Percentiles rank a stretch among this genome's conserved stretches.
Conservation (phyloP, 1,140 invertebrate species). For the Anastatus disparis region DNA sequence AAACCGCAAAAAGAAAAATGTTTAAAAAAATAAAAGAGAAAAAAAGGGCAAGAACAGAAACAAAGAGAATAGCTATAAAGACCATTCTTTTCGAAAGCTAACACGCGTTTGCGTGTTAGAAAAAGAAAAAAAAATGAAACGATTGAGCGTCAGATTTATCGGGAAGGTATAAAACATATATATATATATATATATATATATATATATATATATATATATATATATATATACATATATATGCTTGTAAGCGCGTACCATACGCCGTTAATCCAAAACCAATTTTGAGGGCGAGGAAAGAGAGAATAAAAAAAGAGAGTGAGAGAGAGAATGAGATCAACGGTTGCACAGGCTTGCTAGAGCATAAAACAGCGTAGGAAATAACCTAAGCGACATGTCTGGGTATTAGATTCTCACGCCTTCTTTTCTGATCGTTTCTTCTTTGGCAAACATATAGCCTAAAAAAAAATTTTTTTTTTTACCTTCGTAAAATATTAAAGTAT, state of each 20-base stretch:
- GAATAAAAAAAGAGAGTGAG: not conserved
- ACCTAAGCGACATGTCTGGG: slow-evolving; percentile 39
- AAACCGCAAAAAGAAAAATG: no score
- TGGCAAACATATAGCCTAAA: slow-evolving; percentile 3
- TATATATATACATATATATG: not conserved
- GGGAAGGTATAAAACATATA: not conserved
- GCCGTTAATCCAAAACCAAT: slow-evolving; percentile 52
- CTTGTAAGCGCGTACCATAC: not conserved
- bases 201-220: not conserved
- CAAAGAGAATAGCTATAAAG: not conserved
- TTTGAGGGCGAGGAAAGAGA: slow-evolving; percentile 32
- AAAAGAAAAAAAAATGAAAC: no score
- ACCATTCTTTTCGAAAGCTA: no score
- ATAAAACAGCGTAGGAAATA: slow-evolving; percentile 47
- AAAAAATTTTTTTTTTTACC: no score
- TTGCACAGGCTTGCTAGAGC: slow-evolving; percentile 32
- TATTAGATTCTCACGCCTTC: slow-evolving; percentile 31
- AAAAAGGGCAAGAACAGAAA: no score
- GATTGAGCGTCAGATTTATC: no score
- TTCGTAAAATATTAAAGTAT: slow-evolving; percentile 41
- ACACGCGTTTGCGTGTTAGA: not conserved
- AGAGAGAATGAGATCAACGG: slow-evolving; percentile 35
- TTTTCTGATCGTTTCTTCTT: slow-evolving; percentile 5
- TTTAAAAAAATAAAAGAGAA: no score
- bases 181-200: not conserved